Evolutionary conservation across 2,113 vertebrate genomes (phyloP).

Genomic region (Nymphicus hollandicus): DNA sequence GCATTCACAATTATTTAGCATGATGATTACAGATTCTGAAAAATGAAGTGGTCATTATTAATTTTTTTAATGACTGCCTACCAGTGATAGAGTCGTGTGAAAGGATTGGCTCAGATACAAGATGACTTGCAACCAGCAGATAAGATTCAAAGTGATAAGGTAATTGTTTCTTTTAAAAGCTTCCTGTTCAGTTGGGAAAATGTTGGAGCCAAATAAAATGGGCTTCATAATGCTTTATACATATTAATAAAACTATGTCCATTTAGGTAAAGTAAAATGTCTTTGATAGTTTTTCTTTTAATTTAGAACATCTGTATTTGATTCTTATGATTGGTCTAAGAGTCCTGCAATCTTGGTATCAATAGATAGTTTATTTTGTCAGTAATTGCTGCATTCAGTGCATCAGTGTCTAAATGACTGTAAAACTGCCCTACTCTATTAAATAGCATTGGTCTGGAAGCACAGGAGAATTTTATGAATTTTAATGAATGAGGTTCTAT

Average conservation of each 20-base stretch:
- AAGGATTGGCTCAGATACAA: background rate
- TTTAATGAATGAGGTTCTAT: background rate
- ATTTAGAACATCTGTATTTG: background rate
- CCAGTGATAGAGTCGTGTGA: background rate
- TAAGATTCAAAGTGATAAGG: background rate
- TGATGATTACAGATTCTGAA: background rate
- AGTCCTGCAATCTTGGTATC: background rate
- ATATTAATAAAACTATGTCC: background rate
- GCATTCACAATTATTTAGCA: background rate
- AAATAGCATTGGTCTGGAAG: background rate
- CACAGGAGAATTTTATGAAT: background rate
- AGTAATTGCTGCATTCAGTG: background rate
- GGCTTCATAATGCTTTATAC: background rate
- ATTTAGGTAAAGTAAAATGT: background rate
- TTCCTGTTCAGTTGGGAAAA: background rate
- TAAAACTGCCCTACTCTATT: background rate
- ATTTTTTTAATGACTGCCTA: background rate
- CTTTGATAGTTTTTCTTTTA: background rate
- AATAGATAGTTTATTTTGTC: background rate
- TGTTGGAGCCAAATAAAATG: constrained; percentile 4
- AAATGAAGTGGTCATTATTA: background rate
- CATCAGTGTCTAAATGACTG: background rate
- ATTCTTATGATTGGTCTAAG: background rate
- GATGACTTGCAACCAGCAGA: background rate
- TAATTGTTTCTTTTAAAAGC: background rate